These are phyloP conservation scores for Pheosia gnoma DNA, from an alignment of 2,888 invertebrate genomes.

Conservation along the genomic window DNA sequence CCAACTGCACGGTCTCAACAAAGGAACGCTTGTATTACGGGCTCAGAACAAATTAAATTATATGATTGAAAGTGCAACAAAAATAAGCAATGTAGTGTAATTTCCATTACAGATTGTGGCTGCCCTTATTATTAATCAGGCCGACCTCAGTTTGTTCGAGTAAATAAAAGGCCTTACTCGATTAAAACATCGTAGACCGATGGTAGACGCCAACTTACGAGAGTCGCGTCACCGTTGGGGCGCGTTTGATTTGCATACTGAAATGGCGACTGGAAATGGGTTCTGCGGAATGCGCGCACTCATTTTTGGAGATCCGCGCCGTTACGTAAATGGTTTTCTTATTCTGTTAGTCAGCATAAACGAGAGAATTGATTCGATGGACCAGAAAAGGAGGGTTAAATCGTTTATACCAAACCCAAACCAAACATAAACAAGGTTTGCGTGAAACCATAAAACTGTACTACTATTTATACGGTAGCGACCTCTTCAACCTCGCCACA, in stretches of 20 bases:
- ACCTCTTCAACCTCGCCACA: no score
- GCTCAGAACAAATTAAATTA: no score
- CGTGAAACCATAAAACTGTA: background rate
- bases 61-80: no score
- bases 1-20: no score
- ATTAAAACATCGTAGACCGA: background rate
- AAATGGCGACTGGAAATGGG: constrained; percentile 21
- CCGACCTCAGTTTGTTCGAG: no score
- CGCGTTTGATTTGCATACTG: constrained; percentile 17
- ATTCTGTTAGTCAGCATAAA: constrained; percentile 31
- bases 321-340: constrained; percentile 34
- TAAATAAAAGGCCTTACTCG: background rate
- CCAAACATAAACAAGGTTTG: background rate
- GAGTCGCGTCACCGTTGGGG: constrained; percentile 6
- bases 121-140: no score
- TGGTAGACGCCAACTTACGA: background rate
- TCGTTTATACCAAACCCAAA: background rate
- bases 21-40: no score
- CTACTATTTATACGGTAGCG: no score
- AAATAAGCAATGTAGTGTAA: no score
- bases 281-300: constrained; percentile 17
- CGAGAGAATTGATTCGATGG: background rate
- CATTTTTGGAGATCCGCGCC: constrained; percentile 2
- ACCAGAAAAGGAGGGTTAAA: background rate
- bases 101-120: no score